Conservation (phyloP, 2,113 vertebrate species). For the Mormoops blainvillei region DNA sequence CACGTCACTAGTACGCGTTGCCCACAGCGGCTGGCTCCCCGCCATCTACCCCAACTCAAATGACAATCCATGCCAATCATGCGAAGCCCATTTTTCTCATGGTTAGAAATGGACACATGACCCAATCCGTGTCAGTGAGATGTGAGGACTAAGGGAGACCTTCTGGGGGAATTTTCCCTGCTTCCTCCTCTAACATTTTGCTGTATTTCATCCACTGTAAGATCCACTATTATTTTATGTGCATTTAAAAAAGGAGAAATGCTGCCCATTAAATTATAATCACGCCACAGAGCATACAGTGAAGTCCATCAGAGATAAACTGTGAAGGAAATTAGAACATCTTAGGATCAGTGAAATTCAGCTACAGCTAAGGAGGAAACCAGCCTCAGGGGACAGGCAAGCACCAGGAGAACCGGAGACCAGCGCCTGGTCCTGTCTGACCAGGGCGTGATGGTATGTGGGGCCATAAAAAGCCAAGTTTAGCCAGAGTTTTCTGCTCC, state of each 20-base stretch:
- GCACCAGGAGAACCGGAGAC: neutral
- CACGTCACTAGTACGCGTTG: fast-evolving
- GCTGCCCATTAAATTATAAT: neutral
- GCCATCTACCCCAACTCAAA: neutral
- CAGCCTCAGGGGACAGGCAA: fast-evolving
- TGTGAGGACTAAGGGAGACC: neutral
- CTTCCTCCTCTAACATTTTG: neutral
- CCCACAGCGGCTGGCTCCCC: neutral
- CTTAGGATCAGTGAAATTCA: neutral
- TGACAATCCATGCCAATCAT: neutral
- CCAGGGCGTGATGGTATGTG: fast-evolving
- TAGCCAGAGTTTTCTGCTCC: neutral
- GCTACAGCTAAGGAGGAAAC: neutral
- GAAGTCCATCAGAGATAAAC: neutral
- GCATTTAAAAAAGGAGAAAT: neutral
- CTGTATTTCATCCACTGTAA: neutral
- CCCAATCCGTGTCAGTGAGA: neutral
- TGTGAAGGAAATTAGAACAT: neutral
- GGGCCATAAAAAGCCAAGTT: neutral
- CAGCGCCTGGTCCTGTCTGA: neutral
- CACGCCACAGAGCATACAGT: neutral
- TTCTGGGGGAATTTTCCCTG: neutral
- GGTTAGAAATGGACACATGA: neutral
- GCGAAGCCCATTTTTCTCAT: neutral
- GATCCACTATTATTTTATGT: neutral